Evolutionary conservation across 2,888 invertebrate species (phyloP).

Genomic region (Temnothorax unifasciatus): DNA sequence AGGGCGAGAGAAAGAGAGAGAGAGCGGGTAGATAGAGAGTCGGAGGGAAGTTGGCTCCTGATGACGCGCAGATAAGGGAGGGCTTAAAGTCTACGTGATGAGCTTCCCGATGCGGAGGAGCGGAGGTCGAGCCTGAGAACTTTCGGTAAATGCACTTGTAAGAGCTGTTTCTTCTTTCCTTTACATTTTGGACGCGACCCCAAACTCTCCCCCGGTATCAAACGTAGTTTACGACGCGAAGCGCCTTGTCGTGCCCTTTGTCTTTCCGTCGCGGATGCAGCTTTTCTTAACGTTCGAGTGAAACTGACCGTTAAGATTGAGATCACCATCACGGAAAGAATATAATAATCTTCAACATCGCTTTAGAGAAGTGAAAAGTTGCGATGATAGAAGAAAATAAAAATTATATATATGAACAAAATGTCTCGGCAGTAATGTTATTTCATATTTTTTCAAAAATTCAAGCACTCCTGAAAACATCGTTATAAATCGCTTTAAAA

Average conservation of each 20-base stretch:
- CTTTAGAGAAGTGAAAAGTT: neutral
- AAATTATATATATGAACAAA: neutral
- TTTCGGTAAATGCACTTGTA: constrained; percentile 81
- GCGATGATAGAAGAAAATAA: neutral
- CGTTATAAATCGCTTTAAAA: neutral
- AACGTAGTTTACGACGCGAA: constrained; percentile 39
- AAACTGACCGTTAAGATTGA: neutral
- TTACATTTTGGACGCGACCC: constrained; percentile 68
- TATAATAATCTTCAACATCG: neutral
- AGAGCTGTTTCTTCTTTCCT: constrained; percentile 62
- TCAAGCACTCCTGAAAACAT: neutral
- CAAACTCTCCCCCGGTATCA: constrained; percentile 42
- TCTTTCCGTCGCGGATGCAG: neutral
- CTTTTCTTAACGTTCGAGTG: neutral
- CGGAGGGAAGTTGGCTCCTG: constrained; percentile 79
- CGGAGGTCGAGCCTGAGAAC: constrained; percentile 83
- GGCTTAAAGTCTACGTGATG: constrained; percentile 85
- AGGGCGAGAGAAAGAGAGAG: constrained; percentile 14
- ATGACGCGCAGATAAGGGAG: constrained; percentile 86
- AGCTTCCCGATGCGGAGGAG: constrained; percentile 83
- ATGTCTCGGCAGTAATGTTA: neutral
- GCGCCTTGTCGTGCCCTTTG: neutral
- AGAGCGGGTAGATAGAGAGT: constrained; percentile 71
- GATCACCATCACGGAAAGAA: neutral
- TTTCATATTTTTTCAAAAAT: neutral